Evolutionary conservation across 1,140 invertebrate species (phyloP).

Genomic region (Centruroides vittatus): DNA sequence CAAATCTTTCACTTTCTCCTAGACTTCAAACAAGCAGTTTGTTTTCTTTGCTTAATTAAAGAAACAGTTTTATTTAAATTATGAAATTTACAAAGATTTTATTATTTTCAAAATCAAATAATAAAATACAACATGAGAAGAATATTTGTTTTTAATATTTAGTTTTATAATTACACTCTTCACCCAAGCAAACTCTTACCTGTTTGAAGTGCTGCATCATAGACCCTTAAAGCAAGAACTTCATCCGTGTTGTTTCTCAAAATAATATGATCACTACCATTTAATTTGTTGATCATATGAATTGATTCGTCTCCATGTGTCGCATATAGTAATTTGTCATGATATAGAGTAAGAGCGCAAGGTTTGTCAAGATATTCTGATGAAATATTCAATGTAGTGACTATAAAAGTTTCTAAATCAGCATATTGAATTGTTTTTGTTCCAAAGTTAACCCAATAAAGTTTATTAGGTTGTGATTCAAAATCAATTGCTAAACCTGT

Average conservation of each 20-base stretch:
- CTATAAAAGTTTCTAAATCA: constrained; percentile 35
- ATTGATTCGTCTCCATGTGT: constrained; percentile 42
- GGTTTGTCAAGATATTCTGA: constrained; percentile 23
- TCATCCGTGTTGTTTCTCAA: constrained; percentile 45
- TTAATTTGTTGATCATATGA: constrained; percentile 38
- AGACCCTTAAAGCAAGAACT: constrained; percentile 51
- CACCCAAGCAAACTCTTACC: constrained; percentile 15
- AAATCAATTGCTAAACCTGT: constrained; percentile 46
- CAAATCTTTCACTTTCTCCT: too few species aligned
- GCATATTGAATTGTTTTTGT: constrained; percentile 43
- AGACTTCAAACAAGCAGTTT: too few species aligned
- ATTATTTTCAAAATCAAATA: too few species aligned
- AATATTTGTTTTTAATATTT: too few species aligned
- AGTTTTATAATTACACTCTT: too few species aligned
- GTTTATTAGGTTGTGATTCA: constrained; percentile 30
- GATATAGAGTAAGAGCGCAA: constrained; percentile 42
- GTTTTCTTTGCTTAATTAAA: too few species aligned
- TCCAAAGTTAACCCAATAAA: constrained; percentile 48
- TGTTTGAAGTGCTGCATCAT: constrained; percentile 45
- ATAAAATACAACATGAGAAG: too few species aligned
- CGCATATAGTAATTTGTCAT: constrained; percentile 42
- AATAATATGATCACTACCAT: constrained; percentile 27
- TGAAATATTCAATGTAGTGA: constrained; percentile 28
- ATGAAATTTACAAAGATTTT: too few species aligned
- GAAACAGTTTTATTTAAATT: too few species aligned